Conservation (phyloP, 2,888 invertebrate genomes). For the Chydorus sphaericus region DNA sequence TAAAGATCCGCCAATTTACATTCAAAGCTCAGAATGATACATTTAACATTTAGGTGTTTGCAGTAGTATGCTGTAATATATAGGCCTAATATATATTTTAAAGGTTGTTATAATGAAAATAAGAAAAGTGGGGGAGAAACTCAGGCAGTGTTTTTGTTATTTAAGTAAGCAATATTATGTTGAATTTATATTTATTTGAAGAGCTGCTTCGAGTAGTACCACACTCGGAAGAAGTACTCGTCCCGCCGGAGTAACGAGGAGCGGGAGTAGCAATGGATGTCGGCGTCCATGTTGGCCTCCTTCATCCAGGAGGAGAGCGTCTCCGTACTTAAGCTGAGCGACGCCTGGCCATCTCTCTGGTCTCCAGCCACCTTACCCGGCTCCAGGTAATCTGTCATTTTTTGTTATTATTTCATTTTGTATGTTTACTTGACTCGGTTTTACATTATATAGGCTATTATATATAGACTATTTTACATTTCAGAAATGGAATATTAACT, state of each 20-base stretch:
- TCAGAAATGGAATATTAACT: not conserved
- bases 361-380: conserved; percentile 20
- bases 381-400: conserved; percentile 11
- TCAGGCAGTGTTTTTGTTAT: conserved; percentile 5
- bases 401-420: conserved; percentile 11
- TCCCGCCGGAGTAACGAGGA: conserved; percentile 67
- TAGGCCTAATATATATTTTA: too few relatives aligned
- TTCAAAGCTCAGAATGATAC: too few relatives aligned
- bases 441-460: too few relatives aligned
- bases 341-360: conserved; percentile 51
- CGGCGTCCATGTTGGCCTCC: conserved; percentile 86
- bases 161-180: not conserved
- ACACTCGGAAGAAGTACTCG: conserved; percentile 92
- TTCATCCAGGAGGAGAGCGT: conserved; percentile 86
- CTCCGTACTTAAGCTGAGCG: conserved; percentile 65
- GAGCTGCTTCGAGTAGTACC: conserved; percentile 69
- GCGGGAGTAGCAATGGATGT: conserved; percentile 77
- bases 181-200: conserved; percentile 47
- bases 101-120: too few relatives aligned
- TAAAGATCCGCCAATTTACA: too few relatives aligned
- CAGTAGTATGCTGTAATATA: too few relatives aligned
- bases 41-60: too few relatives aligned
- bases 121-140: too few relatives aligned
- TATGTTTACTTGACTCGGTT: conserved; percentile 4
- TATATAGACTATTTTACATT: not conserved